Conservation (phyloP, 2,888 invertebrate species). For the Colostygia pectinataria region DNA sequence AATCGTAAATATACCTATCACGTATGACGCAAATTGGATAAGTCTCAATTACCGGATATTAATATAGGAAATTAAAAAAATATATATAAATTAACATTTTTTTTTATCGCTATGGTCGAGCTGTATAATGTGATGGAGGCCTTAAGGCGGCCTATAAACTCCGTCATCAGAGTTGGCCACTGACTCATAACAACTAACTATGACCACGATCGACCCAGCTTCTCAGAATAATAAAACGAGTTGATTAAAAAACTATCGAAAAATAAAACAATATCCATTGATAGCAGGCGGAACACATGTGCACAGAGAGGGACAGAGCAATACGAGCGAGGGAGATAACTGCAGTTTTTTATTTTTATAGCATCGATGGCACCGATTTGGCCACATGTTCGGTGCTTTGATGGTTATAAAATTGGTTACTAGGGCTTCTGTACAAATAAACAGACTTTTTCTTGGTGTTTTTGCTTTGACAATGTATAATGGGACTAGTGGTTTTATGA, state of each 20-base stretch:
- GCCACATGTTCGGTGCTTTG: conserved; percentile 58
- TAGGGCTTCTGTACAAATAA: conserved; percentile 31
- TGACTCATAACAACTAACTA: too few species aligned
- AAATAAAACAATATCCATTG: conserved; percentile 67
- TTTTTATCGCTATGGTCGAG: too few species aligned
- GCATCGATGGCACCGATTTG: conserved; percentile 63
- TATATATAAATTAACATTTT: too few species aligned
- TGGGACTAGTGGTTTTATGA: too few species aligned
- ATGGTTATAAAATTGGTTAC: conserved; percentile 54
- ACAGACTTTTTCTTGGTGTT: conserved; percentile 13
- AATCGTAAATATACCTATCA: too few species aligned
- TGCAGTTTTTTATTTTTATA: conserved; percentile 46
- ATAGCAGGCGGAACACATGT: conserved; percentile 73
- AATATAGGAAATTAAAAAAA: too few species aligned
- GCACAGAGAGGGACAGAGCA: conserved; percentile 47
- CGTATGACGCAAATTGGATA: too few species aligned
- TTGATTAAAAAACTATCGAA: conserved; percentile 41
- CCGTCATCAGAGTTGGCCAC: too few species aligned
- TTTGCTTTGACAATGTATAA: conserved; percentile 2
- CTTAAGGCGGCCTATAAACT: too few species aligned
- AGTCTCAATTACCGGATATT: too few species aligned
- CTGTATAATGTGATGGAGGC: too few species aligned
- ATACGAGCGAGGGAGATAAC: conserved; percentile 45
- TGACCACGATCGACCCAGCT: conserved; percentile 32
- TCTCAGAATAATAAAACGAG: conserved; percentile 41